A percentile compares a stretch with the other conserved stretches of the same genome.
Conservation (phyloP, 2,797 vertebrate species). For the Pachyuromys duprasi region DNA sequence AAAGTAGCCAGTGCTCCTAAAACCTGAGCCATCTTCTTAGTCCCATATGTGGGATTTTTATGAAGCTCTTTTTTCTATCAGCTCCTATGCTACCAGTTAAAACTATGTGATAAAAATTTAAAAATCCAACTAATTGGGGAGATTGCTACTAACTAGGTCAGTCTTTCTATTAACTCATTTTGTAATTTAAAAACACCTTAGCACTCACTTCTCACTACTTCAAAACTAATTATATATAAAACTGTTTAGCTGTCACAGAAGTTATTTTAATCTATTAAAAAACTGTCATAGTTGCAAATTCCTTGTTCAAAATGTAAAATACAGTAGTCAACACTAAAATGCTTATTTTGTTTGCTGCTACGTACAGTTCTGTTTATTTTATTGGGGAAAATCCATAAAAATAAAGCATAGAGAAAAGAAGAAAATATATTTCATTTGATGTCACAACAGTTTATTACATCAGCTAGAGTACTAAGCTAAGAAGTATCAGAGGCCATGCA, state of each 20-base stretch:
- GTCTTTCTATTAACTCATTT: conserved; percentile 61
- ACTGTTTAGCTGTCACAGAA: conserved; percentile 72
- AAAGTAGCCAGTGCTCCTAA: background rate
- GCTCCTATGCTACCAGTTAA: background rate
- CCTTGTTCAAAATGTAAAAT: conserved; percentile 80
- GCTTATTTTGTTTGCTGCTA: conserved; percentile 59
- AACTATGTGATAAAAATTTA: conserved; percentile 50
- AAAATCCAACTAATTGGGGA: conserved; percentile 10
- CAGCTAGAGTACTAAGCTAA: background rate
- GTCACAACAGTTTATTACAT: conserved; percentile 38
- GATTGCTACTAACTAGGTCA: conserved; percentile 50
- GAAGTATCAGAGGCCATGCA: background rate
- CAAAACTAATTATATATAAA: conserved; percentile 81
- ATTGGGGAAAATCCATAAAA: conserved; percentile 17
- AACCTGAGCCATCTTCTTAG: background rate
- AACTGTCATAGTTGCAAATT: conserved; percentile 65
- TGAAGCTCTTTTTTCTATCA: conserved; percentile 53
- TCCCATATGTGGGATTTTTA: background rate
- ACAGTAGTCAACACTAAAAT: conserved; percentile 38
- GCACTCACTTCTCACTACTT: conserved; percentile 71
- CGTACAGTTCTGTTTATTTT: conserved; percentile 70
- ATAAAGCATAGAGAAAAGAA: conserved; percentile 29
- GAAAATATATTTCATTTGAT: conserved; percentile 34
- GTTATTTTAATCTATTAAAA: conserved; percentile 79
- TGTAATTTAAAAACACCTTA: conserved; percentile 37